Conservation (phyloP, 1,140 invertebrate species). For the Nomia melanderi region DNA sequence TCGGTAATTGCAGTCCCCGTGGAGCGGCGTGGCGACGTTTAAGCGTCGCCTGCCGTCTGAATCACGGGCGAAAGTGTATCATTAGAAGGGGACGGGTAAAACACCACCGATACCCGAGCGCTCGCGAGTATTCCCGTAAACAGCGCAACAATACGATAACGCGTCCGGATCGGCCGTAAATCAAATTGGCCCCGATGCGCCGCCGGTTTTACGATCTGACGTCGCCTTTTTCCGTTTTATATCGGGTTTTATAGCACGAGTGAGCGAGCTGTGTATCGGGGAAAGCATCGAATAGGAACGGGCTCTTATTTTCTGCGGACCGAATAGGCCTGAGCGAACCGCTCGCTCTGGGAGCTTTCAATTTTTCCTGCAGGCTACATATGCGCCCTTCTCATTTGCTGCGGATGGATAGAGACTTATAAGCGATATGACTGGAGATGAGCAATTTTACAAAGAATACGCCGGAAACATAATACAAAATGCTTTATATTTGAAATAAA, state of each 20-base stretch:
- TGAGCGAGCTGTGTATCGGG: too few species aligned
- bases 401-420: too few species aligned
- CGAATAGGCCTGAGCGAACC: background rate
- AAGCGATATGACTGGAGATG: too few species aligned
- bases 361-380: background rate
- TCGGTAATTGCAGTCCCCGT: slow-evolving; percentile 4
- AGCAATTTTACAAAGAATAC: too few species aligned
- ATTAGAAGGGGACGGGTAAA: background rate
- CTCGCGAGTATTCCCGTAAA: background rate
- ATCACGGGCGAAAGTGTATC: slow-evolving; percentile 23
- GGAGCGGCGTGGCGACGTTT: slow-evolving; percentile 17
- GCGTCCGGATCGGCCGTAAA: background rate
- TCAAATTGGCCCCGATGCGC: slow-evolving; percentile 4
- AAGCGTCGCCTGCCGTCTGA: slow-evolving; percentile 2
- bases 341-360: background rate
- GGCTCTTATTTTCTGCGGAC: background rate
- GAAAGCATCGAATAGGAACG: too few species aligned
- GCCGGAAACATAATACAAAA: too few species aligned
- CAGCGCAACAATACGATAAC: slow-evolving; percentile 4
- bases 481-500: too few species aligned
- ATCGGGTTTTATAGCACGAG: background rate
- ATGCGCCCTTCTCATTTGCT: too few species aligned
- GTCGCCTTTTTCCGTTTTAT: background rate
- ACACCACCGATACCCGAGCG: background rate
- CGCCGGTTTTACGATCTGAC: background rate